Percentiles rank a stretch among this genome's conserved stretches.
Evolutionary conservation across 2,113 vertebrate genomes (phyloP).

Genomic region (Malaclemys terrapin): DNA sequence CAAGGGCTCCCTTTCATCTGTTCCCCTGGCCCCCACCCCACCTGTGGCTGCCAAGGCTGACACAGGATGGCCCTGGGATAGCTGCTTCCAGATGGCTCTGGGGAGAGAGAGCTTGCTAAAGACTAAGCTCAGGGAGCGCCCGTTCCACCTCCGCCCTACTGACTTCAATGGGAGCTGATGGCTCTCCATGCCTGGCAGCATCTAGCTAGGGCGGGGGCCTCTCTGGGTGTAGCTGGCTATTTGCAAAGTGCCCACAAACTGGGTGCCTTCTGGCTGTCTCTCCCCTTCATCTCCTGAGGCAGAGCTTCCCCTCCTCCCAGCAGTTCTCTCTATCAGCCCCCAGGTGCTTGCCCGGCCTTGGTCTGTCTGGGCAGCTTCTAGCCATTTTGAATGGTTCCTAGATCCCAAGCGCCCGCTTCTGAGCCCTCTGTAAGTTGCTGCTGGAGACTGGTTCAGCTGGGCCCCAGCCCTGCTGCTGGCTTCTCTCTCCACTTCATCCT

Average conservation of each 20-base stretch:
- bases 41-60: fast-evolving
- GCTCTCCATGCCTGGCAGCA: background rate
- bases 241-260: background rate
- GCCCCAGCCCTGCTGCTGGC: background rate
- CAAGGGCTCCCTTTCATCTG: background rate
- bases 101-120: background rate
- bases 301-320: too few relatives aligned
- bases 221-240: background rate
- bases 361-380: background rate
- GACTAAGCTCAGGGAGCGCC: background rate
- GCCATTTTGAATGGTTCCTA: too few relatives aligned
- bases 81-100: background rate
- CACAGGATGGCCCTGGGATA: background rate
- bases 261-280: background rate
- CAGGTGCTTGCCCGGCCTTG: background rate
- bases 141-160: background rate
- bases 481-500: background rate
- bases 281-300: too few relatives aligned
- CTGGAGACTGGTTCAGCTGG: fast-evolving
- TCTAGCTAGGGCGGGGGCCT: background rate
- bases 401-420: background rate
- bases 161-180: background rate
- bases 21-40: fast-evolving
- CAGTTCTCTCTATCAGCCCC: background rate
- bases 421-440: background rate